Evolutionary conservation across 2,797 vertebrate genomes (phyloP), one percentile per base, ranked within the genome.

Genomic region (Enteromius treurensis): DNA sequence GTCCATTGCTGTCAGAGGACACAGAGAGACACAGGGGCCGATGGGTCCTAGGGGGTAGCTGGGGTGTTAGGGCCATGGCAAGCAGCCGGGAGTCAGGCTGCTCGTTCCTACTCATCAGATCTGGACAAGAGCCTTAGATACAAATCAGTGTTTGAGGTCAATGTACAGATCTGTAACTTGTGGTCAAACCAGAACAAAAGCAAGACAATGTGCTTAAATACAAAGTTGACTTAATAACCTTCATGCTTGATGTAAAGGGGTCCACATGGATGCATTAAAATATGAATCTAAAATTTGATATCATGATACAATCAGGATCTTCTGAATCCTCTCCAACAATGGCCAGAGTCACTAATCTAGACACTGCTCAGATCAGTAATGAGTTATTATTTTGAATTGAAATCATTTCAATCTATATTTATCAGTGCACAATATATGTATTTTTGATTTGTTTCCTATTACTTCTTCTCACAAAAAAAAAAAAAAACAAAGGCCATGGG

Each of bases 71-170:
- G 86, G 93, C 89, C 90, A 93, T 91, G 13, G 91, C 87, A 65
- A 74, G 65, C 1, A 83, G 89, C 84, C 93, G 89, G 14, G 86
- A 85, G 55, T 93, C 91, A 1, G 53, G 23, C 7, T 65, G 91
- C 75, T 95, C 94, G 32, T 86, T 94, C 90, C 90, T 94, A 91
- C 84, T 95, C 93, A 92, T 92, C 85, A 95, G 86, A 86, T 95
- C 87, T 77, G 95, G 94, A 93, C 93, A 94, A 84, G 95, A 95
- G 73, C 93, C 95, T 96, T 58, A 3, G 78, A 58, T 4, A 51
- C 1, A 71, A n/a, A 79, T 17, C 49, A 70, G 19, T 2, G 19
- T 15, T 8, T 64, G 4, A 64, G 23, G 26, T 68, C 21, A 37
- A 21, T 6, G 10, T 65, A 26, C 9, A 3, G 2, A 64, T 64